These are phyloP conservation scores for Aphidoletes aphidimyza DNA, from an alignment of 2,888 invertebrate genomes.

Conservation along the genomic window DNA sequence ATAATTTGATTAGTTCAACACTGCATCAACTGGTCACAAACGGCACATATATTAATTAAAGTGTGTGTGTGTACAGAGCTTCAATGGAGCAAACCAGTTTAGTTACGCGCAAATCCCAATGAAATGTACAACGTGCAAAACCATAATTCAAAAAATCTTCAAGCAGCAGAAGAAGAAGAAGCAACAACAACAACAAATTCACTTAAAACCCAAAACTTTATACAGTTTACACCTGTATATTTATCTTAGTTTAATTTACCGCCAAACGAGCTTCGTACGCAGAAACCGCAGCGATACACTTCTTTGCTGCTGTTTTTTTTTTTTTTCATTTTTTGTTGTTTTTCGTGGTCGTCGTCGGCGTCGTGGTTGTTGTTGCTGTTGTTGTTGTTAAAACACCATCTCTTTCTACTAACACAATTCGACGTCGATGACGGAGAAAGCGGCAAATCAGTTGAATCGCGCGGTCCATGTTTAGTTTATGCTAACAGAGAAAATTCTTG, in stretches of 20 bases:
- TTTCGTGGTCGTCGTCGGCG: no score
- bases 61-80: no score
- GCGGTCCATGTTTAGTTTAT: slow-evolving; percentile 2
- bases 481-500: neutral
- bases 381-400: no score
- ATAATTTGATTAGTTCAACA: neutral
- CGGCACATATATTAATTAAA: slow-evolving; percentile 12
- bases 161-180: neutral
- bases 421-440: neutral
- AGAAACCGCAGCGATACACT: neutral
- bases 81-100: neutral
- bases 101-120: neutral
- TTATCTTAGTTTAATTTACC: neutral
- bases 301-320: no score
- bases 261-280: neutral
- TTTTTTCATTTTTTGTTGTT: no score
- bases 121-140: neutral
- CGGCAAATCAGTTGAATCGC: slow-evolving; percentile 18
- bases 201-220: neutral
- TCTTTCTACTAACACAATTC: neutral
- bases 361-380: no score
- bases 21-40: neutral
- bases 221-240: slow-evolving; percentile 6
- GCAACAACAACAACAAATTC: neutral
- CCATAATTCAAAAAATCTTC: neutral